Evolutionary conservation across 2,888 invertebrate species (phyloP).

Genomic region (Polydrusus tereticollis): DNA sequence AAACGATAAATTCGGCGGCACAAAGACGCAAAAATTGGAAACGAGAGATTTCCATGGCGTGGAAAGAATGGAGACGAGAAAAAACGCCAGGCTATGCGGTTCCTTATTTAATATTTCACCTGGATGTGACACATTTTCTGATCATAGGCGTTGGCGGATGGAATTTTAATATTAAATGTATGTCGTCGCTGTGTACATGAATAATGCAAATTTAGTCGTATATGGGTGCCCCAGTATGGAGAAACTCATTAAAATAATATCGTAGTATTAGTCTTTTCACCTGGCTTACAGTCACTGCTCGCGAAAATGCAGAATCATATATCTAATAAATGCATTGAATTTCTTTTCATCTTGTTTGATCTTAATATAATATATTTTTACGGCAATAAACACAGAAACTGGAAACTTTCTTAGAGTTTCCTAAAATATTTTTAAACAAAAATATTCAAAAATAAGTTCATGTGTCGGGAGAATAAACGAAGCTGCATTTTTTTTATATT

Average conservation of each 20-base stretch:
- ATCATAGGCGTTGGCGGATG: constrained; percentile 11
- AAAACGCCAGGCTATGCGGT: constrained; percentile 35
- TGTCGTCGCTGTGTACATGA: constrained; percentile 15
- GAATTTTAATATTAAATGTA: constrained; percentile 36
- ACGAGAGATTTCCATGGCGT: constrained; percentile 43
- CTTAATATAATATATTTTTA: no score
- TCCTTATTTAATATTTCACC: constrained; percentile 49
- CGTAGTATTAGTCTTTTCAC: not conserved
- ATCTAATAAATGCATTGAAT: not conserved
- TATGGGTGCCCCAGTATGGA: not conserved
- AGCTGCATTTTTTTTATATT: no score
- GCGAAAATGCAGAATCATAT: not conserved
- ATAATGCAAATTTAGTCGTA: constrained; percentile 21
- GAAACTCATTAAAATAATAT: not conserved
- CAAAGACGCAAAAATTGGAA: constrained; percentile 51
- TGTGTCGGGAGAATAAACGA: no score
- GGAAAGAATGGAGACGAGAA: constrained; percentile 44
- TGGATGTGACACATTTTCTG: constrained; percentile 44
- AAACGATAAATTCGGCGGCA: constrained; percentile 50
- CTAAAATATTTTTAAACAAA: no score
- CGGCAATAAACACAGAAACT: no score
- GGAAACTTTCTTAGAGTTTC: no score
- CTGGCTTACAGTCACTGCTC: not conserved
- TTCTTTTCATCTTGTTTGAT: not conserved
- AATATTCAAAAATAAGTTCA: no score